Conservation (phyloP, 2,797 vertebrate genomes). For the Dromococcyx pavoninus region DNA sequence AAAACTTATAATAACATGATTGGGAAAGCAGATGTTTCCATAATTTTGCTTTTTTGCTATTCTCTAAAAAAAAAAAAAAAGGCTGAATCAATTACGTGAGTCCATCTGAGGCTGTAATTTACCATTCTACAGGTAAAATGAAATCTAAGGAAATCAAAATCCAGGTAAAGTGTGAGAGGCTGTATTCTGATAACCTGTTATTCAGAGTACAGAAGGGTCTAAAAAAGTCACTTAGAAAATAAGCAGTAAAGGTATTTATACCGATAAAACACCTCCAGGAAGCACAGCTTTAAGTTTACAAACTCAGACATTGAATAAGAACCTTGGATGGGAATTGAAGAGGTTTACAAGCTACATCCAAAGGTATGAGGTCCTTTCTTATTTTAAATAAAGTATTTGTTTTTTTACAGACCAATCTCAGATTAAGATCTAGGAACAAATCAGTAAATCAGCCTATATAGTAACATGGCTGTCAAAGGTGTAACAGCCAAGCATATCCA, state of each 20-base stretch:
- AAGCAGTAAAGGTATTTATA: not conserved
- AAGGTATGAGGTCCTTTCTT: not conserved
- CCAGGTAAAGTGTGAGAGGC: not conserved
- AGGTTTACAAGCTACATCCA: not conserved
- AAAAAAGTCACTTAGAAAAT: not conserved
- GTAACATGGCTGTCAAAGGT: not conserved
- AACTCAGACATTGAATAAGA: not conserved
- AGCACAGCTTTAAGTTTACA: not conserved
- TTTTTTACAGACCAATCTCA: not conserved
- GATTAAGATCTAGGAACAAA: not conserved
- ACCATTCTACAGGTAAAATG: not conserved
- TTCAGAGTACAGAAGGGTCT: not conserved
- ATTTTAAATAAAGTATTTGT: not conserved
- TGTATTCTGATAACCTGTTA: not conserved
- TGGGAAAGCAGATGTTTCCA: not conserved
- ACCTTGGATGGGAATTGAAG: not conserved
- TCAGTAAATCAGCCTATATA: not conserved
- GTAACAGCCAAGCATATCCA: not conserved
- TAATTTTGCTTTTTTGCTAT: accelerated
- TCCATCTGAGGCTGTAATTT: not conserved
- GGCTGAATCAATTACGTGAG: not conserved
- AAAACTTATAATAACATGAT: not conserved
- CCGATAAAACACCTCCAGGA: not conserved
- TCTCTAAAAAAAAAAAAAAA: not conserved
- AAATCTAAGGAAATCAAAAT: not conserved